phyloP scores from a whole-genome alignment of 2,797 vertebrate genomes.

The Gastrophryne carolinensis region DNA sequence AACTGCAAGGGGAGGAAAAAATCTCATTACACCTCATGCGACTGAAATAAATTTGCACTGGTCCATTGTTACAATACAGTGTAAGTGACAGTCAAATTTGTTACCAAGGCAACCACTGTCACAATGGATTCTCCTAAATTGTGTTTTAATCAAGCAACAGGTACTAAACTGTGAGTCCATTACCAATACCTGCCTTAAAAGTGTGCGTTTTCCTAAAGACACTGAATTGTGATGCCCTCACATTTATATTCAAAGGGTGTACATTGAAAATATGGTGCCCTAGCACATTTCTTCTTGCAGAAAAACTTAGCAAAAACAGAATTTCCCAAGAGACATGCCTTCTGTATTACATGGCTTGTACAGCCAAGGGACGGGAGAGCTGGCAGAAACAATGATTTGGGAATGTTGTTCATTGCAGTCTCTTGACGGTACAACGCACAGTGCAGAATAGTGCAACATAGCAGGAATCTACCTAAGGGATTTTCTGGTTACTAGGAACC shows the following conservation, averaged over 20 bases:
- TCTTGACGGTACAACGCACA: not conserved
- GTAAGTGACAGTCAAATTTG: slow-evolving; percentile 51
- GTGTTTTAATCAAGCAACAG: not conserved
- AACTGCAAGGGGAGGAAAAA: slow-evolving; percentile 38
- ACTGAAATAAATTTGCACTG: slow-evolving; percentile 49
- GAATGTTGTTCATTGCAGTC: not conserved
- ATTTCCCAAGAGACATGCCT: not conserved
- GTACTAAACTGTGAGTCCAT: not conserved
- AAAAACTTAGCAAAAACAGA: slow-evolving; percentile 20
- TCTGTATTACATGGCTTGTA: slow-evolving; percentile 1
- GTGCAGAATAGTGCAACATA: not conserved
- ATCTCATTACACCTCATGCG: slow-evolving; percentile 51
- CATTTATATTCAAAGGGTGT: not conserved
- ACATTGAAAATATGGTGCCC: not conserved
- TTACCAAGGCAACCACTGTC: slow-evolving; percentile 43
- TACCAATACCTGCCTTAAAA: not conserved
- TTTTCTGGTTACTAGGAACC: slow-evolving; percentile 2
- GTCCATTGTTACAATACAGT: slow-evolving; percentile 50
- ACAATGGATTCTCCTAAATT: slow-evolving; percentile 37
- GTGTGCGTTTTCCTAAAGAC: not conserved
- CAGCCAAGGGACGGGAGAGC: not conserved
- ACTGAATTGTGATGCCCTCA: not conserved
- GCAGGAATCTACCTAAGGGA: not conserved
- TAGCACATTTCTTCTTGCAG: not conserved
- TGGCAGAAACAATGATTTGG: slow-evolving; percentile 22